phyloP scores from a whole-genome alignment of 2,888 invertebrate genomes.

The Lamellibrachia satsuma region DNA sequence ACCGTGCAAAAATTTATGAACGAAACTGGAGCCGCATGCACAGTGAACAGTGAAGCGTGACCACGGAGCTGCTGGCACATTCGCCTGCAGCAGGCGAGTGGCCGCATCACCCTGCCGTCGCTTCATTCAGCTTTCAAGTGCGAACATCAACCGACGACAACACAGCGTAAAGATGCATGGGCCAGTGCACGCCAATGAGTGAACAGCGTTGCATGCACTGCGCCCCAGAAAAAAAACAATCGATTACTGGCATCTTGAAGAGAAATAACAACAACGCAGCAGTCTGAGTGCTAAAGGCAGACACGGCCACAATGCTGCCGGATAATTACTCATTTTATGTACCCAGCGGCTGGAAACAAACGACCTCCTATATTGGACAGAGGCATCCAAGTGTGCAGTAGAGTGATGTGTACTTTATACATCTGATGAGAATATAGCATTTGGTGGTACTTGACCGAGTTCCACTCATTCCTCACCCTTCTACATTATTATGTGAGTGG shows the following conservation, averaged over 20 bases:
- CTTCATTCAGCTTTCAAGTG: constrained; percentile 4
- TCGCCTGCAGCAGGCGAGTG: neutral
- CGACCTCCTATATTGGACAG: neutral
- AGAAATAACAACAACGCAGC: neutral
- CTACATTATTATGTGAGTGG: neutral
- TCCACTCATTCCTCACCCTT: neutral
- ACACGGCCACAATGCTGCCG: neutral
- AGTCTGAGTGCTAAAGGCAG: neutral
- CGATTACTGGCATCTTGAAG: neutral
- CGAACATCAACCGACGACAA: neutral
- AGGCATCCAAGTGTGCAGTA: neutral
- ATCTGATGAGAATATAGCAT: neutral
- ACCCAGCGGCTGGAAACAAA: neutral
- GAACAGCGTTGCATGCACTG: neutral
- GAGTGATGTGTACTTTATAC: neutral
- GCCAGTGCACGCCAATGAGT: constrained; percentile 1
- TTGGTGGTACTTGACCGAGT: neutral
- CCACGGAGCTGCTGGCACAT: neutral
- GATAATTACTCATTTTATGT: neutral
- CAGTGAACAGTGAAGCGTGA: neutral
- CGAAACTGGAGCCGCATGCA: neutral
- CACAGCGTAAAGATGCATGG: neutral
- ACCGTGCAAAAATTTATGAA: constrained; percentile 9
- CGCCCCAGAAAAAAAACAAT: neutral
- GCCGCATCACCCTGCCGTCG: neutral